These are phyloP conservation scores for Cephus nigrinus DNA, from an alignment of 2,888 invertebrate genomes.

Conservation along the genomic window DNA sequence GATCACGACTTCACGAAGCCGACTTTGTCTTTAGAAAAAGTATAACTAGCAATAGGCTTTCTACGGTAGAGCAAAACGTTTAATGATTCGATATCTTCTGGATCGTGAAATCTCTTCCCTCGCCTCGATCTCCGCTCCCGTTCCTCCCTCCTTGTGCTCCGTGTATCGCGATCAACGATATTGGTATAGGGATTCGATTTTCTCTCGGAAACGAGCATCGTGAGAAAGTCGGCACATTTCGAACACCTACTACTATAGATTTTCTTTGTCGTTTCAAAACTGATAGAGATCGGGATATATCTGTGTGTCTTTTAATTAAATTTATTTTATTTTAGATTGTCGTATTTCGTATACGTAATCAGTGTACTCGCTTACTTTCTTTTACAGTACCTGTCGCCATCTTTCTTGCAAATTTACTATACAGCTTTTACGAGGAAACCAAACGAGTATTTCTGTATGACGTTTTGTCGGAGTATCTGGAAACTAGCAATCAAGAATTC, in stretches of 20 bases:
- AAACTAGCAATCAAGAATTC: not conserved
- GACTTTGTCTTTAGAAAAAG: slow-evolving; percentile 27
- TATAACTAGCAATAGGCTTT: slow-evolving; percentile 24
- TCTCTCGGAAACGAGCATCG: not conserved
- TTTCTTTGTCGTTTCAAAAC: not conserved
- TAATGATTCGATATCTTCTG: not conserved
- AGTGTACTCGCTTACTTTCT: not conserved
- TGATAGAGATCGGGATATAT: not conserved
- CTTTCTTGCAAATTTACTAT: not conserved
- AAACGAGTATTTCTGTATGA: not conserved
- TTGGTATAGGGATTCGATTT: not conserved
- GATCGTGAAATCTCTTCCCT: not conserved
- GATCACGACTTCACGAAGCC: slow-evolving; percentile 20
- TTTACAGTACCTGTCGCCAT: not conserved
- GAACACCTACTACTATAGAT: not conserved
- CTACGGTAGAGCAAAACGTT: not conserved
- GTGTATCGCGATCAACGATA: not conserved
- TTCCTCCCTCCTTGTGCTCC: not conserved
- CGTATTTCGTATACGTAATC: not conserved
- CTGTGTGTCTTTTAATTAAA: not conserved
- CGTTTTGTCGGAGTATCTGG: not conserved
- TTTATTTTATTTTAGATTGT: not conserved
- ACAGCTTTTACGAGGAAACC: not conserved
- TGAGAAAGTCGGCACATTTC: not conserved
- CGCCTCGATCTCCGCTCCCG: not conserved